Base-by-base conservation (phyloP, 2,797 vertebrate genomes). In the Chrosomus eos region DNA sequence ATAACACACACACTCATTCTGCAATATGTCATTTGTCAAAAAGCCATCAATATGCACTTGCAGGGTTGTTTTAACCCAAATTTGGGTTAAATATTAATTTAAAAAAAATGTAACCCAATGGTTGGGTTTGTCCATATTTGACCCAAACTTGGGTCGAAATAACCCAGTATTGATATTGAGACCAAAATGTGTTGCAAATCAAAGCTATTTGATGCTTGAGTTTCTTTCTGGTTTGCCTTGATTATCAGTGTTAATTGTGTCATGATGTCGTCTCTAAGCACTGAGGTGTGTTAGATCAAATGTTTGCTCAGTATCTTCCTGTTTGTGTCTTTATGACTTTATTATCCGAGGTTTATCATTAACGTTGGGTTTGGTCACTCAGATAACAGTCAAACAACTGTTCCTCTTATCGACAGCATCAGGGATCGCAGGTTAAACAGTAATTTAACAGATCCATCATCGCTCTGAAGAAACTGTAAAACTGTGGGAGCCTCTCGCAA, bases 291-390 rank as follows among this genome's bases (percentile, higher is more conserved):
- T 55, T 26, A 38, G 64, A 64, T 40, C 43, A 40, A 38, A 23
- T 67, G n/a, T 83, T 76, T 76, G 60, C n/a, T 28, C 3, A 38
- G 6, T 7, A 3, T 66, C 72, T 75, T 75, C 82, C 73, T n/a
- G 74, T 83, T 58, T 10, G 48, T 18, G 10, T 77, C 81, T 76
- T 84, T 74, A 82, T 38, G 55, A 26, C 38, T 36, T 82, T 45
- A 77, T 84, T 68, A 45, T 43, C 51, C 1, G 28, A 19, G 38
- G 82, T 84, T 58, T 70, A 84, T 84, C 21, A 84, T 84, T 71
- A 84, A 79, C 82, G 0, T 36, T 84, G 38, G 82, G 82, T 71
- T 84, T 28, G 82, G 74, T 13, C 3, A 13, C 60, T 55, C 38
- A 26, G 82, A 84, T 84, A 84, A 62, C 82, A 62, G 13, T 33